Evolutionary conservation across 2,797 vertebrate species (phyloP).

Genomic region (Galaxias olidus): DNA sequence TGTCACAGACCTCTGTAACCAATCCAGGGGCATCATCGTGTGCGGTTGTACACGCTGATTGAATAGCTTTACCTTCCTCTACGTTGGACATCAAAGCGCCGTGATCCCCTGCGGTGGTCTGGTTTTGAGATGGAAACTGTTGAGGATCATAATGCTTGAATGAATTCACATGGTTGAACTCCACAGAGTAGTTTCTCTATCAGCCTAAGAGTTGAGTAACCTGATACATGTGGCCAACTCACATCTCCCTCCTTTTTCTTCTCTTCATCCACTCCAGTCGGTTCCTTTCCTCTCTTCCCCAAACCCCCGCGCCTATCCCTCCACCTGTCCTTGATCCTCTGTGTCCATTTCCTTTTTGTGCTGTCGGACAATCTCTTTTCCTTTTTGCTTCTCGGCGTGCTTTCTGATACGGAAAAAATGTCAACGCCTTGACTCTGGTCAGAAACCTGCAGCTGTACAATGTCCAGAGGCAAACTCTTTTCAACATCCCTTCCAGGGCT

Average conservation of each 20-base stretch:
- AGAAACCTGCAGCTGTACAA: constrained; percentile 31
- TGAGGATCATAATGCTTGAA: constrained; percentile 4
- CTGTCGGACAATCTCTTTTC: constrained; percentile 38
- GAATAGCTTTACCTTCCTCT: constrained; percentile 14
- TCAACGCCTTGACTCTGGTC: constrained; percentile 30
- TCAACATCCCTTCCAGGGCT: constrained; percentile 17
- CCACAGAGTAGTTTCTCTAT: no score
- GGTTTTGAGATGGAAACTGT: constrained; percentile 38
- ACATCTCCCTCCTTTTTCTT: constrained; percentile 14
- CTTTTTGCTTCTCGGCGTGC: constrained; percentile 36
- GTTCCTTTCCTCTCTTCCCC: constrained; percentile 42
- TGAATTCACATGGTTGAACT: no score
- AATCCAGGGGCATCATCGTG: constrained; percentile 9
- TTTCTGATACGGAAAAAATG: constrained; percentile 17
- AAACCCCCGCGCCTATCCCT: constrained; percentile 50
- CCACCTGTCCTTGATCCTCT: constrained; percentile 70
- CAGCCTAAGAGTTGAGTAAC: no score
- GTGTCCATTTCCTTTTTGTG: constrained; percentile 64
- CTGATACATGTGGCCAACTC: neutral
- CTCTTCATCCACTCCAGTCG: constrained; percentile 10
- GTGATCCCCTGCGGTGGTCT: constrained; percentile 23
- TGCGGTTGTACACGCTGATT: constrained; percentile 24
- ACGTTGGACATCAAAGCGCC: constrained; percentile 16
- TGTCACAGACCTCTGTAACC: no score
- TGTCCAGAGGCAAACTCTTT: constrained; percentile 22